Evolutionary conservation across 1,140 invertebrate genomes (phyloP).

Genomic region (Calosoma granatense): DNA sequence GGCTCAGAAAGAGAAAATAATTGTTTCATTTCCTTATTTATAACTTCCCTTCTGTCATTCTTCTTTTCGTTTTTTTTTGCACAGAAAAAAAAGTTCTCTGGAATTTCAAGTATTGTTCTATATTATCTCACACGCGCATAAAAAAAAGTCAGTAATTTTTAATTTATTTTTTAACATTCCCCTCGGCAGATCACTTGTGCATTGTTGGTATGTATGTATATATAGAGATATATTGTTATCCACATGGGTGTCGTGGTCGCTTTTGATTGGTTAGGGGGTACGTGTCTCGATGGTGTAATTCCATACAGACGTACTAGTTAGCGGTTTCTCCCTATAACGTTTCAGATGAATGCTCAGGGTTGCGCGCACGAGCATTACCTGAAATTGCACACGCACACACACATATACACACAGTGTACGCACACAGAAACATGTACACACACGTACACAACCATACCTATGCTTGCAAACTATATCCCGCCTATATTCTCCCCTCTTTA

Average conservation of each 20-base stretch:
- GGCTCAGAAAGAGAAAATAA: background rate
- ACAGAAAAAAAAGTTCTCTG: too few species aligned
- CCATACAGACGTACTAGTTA: background rate
- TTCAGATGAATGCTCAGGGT: background rate
- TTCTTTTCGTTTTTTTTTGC: background rate
- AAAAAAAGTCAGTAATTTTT: slow-evolving; percentile 1
- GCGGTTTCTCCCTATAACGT: slow-evolving; percentile 5
- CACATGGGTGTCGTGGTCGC: background rate
- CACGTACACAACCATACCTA: background rate
- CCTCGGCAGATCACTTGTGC: background rate
- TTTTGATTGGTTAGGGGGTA: slow-evolving; percentile 2
- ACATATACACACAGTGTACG: background rate
- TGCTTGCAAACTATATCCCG: background rate
- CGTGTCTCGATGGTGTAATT: background rate
- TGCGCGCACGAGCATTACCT: background rate
- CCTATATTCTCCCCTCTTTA: too few species aligned
- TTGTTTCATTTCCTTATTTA: slow-evolving; percentile 5
- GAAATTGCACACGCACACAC: background rate
- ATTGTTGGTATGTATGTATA: slow-evolving; percentile 1
- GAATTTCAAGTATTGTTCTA: slow-evolving; percentile 5
- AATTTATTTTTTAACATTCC: slow-evolving; percentile 6
- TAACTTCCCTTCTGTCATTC: background rate
- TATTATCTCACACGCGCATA: background rate
- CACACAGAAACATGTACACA: background rate
- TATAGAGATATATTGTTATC: background rate